These are phyloP conservation scores for Danaus melanippus DNA, from an alignment of 1,140 invertebrate genomes.

Conservation along the genomic window DNA sequence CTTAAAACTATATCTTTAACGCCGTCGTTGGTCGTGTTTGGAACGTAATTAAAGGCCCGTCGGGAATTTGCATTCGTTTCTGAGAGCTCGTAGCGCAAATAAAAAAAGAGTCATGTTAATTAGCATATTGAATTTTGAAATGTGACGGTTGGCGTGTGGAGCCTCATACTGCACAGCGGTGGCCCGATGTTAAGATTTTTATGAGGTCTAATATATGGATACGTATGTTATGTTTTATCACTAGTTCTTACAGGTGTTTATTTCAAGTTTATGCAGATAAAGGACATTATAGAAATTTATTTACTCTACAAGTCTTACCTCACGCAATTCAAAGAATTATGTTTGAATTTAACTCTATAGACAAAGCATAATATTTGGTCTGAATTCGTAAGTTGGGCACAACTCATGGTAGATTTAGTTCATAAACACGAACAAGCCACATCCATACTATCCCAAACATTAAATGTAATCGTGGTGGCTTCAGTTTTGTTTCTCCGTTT, in stretches of 20 bases:
- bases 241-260: conserved; percentile 12
- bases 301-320: too few relatives aligned
- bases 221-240: conserved; percentile 15
- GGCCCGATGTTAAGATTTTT: conserved; percentile 50
- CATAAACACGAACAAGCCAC: conserved; percentile 13
- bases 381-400: too few relatives aligned
- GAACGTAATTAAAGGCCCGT: conserved; percentile 61
- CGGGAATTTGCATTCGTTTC: conserved; percentile 66
- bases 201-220: conserved; percentile 40
- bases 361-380: too few relatives aligned
- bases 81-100: conserved; percentile 62
- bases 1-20: conserved; percentile 67
- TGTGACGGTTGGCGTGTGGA: conserved; percentile 63
- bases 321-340: too few relatives aligned
- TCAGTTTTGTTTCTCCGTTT: conserved; percentile 66
- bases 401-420: too few relatives aligned
- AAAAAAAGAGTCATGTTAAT: conserved; percentile 63
- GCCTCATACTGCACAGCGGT: conserved; percentile 57
- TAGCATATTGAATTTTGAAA: conserved; percentile 71
- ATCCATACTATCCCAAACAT: conserved; percentile 47
- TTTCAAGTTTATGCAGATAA: conserved; percentile 7
- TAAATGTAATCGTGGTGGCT: conserved; percentile 63
- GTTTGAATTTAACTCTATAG: too few relatives aligned
- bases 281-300: too few relatives aligned
- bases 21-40: conserved; percentile 58